Base-by-base conservation (phyloP, 2,888 invertebrate genomes). In the Drosophila trichaetosa region DNA sequence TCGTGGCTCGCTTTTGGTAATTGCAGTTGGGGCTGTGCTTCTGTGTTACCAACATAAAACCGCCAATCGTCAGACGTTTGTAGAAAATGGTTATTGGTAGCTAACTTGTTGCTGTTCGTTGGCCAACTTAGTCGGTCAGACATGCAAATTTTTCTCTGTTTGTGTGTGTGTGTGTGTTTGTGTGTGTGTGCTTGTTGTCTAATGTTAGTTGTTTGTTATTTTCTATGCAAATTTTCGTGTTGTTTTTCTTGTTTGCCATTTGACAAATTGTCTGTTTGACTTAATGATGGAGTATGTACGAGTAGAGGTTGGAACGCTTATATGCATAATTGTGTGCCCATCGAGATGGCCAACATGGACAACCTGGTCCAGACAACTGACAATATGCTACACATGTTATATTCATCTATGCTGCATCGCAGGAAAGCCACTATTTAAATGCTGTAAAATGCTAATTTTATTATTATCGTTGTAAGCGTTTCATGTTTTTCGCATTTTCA, bases 231-330 rank as follows among this genome's bases (percentile, higher is more conserved):
- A 86, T 83, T 81, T 82, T 78, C 76, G 70, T 78, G 83, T 78
- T 80, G 63, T 61, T 71, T 72, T 70, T 73, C 76, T 59, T 70
- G 73, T 79, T 79, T 79, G 69, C 56, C 68, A 74, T 82, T 88
- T 87, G 84, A 83, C 88, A 85, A 85, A 86, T 86, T 83, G 87
- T 86, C 88, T 83, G 85, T 80, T 88, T 65, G 82, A 80, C 83
- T 86, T 85, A 83, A 88, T 88, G 88, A 88, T 82, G 83, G 79
- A 84, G 73, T 46, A 46, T 24, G 46, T 46, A 46, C 76, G 76
- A 76, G 67, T 13, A 29, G 54, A 70, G 74, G 66, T 54, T 61
- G 64, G 52, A 46, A 59, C 79, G 75, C 70, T 81, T 80, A 84
- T 72, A 46, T 80, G 70, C 74, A 72, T 79, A 82, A 79, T 73